Percentiles rank a stretch among this genome's conserved stretches.
These are phyloP conservation scores for Crax fasciolata DNA, from an alignment of 2,797 vertebrate species.

Conservation along the genomic window DNA sequence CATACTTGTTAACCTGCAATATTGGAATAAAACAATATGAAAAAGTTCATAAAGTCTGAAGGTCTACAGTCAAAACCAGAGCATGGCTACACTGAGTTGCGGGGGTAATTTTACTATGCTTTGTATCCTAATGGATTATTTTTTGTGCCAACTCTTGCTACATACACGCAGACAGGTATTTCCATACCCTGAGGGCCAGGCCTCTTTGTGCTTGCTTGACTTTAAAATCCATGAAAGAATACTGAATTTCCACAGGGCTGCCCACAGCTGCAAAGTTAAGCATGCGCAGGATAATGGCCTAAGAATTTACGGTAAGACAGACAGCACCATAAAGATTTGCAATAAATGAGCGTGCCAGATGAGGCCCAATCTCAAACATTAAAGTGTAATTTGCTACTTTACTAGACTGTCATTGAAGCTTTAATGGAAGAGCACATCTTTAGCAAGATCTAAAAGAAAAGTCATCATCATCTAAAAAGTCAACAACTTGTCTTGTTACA, in stretches of 20 bases:
- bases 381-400: conserved; percentile 10
- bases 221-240: neutral
- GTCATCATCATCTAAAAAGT: neutral
- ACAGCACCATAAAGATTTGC: neutral
- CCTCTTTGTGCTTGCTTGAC: neutral
- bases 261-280: neutral
- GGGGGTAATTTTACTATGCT: neutral
- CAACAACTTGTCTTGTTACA: neutral
- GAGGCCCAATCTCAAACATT: neutral
- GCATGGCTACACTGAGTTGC: neutral
- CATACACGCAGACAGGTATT: neutral
- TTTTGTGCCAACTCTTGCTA: neutral
- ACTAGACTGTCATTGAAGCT: neutral
- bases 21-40: neutral
- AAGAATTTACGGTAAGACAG: neutral
- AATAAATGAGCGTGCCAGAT: neutral
- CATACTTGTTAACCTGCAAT: neutral
- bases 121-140: neutral
- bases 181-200: neutral
- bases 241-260: neutral
- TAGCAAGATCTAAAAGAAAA: conserved; percentile 1
- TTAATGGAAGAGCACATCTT: neutral
- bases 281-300: neutral
- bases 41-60: neutral
- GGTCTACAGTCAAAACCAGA: neutral